Evolutionary conservation across 2,113 vertebrate species (phyloP).

Genomic region (Rhagologus leucostigma): DNA sequence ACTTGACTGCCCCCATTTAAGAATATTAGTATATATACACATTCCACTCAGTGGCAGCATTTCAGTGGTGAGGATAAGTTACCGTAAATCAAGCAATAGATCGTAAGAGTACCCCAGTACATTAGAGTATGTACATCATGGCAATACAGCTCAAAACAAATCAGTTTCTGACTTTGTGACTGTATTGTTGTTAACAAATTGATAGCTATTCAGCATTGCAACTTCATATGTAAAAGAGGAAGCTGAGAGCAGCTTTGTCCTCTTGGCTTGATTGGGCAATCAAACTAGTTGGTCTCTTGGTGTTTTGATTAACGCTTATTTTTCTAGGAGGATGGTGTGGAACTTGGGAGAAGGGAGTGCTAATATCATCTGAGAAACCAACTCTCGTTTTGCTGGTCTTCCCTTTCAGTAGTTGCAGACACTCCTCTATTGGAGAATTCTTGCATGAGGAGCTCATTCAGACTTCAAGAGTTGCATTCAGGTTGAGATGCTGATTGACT

Average conservation of each 20-base stretch:
- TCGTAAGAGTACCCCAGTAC: background rate
- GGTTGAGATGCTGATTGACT: background rate
- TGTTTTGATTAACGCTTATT: background rate
- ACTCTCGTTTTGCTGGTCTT: background rate
- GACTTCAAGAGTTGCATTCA: background rate
- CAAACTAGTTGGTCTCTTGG: background rate
- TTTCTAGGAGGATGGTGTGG: background rate
- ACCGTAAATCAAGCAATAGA: background rate
- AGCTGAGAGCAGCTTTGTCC: background rate
- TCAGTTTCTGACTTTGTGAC: background rate
- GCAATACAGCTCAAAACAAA: background rate
- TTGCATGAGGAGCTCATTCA: background rate
- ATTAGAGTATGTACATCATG: background rate
- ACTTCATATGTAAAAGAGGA: background rate
- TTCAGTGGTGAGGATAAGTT: background rate
- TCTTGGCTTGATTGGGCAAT: background rate
- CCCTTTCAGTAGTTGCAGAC: background rate
- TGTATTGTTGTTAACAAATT: background rate
- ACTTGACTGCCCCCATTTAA: background rate
- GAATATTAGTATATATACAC: background rate
- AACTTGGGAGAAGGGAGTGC: background rate
- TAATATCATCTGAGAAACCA: background rate
- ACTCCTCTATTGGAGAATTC: background rate
- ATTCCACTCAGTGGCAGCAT: background rate
- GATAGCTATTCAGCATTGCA: background rate